Conservation (phyloP, 2,797 vertebrate species). For the Manis crassicaudata region DNA sequence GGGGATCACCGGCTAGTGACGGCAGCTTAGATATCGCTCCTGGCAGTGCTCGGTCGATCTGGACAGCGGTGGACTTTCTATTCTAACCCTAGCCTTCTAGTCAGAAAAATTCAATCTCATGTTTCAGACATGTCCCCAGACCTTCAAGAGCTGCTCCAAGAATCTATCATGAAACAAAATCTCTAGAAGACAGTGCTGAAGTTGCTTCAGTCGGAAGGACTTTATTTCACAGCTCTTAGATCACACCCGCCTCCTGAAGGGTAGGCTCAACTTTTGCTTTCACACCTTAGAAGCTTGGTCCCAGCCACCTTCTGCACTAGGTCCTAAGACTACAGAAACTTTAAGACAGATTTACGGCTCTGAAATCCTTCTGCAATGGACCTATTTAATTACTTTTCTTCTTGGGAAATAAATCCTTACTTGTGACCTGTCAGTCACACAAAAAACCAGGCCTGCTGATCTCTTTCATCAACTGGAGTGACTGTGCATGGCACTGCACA, state of each 20-base stretch:
- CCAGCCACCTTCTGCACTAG: conserved; percentile 23
- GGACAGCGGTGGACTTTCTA: not conserved
- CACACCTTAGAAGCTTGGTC: not conserved
- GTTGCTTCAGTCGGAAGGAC: not conserved
- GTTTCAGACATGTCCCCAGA: not conserved
- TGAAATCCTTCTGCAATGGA: conserved; percentile 23
- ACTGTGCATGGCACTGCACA: not conserved
- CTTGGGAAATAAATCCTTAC: conserved; percentile 47
- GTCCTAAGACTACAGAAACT: not conserved
- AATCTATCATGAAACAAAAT: conserved; percentile 15
- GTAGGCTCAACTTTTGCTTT: not conserved
- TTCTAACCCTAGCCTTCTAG: not conserved
- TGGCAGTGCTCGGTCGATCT: not conserved
- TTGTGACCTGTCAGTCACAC: conserved; percentile 18
- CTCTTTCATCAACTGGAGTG: not conserved
- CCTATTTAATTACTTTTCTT: conserved; percentile 6
- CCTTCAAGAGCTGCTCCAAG: conserved; percentile 14
- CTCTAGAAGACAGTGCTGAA: not conserved
- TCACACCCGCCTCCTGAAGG: not conserved
- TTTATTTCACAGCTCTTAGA: not conserved
- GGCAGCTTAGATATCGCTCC: not conserved
- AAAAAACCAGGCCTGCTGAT: not conserved
- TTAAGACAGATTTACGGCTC: not conserved
- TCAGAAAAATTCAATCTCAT: not conserved
- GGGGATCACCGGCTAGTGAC: not conserved